These are phyloP conservation scores for Psilopogon haemacephalus DNA, from an alignment of 2,113 vertebrate species.

Conservation along the genomic window DNA sequence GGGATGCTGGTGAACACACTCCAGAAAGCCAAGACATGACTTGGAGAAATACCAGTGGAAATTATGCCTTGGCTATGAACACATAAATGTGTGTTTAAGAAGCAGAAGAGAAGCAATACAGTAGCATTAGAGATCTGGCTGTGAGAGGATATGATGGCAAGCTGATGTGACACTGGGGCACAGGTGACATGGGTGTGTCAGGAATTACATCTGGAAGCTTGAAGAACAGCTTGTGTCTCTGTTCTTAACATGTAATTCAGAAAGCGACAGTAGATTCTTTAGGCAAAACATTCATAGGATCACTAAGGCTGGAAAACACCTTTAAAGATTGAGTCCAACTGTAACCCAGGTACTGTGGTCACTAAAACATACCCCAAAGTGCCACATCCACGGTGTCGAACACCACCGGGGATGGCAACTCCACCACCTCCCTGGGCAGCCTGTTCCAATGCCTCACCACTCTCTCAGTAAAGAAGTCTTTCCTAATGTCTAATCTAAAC, in stretches of 20 bases:
- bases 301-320: no score
- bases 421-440: no score
- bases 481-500: no score
- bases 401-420: no score
- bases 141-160: neutral
- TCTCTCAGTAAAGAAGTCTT: no score
- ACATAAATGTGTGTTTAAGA: neutral
- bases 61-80: neutral
- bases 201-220: neutral
- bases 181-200: neutral
- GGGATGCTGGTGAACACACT: neutral
- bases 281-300: no score
- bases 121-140: neutral
- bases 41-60: neutral
- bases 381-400: no score
- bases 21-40: neutral
- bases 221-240: neutral
- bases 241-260: neutral
- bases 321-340: no score
- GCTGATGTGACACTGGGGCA: neutral
- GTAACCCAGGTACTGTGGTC: no score
- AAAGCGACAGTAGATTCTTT: neutral
- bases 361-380: no score
- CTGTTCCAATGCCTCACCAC: no score
- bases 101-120: neutral